phyloP scores from a whole-genome alignment of 2,113 vertebrate genomes.

The Pelusios castaneus region DNA sequence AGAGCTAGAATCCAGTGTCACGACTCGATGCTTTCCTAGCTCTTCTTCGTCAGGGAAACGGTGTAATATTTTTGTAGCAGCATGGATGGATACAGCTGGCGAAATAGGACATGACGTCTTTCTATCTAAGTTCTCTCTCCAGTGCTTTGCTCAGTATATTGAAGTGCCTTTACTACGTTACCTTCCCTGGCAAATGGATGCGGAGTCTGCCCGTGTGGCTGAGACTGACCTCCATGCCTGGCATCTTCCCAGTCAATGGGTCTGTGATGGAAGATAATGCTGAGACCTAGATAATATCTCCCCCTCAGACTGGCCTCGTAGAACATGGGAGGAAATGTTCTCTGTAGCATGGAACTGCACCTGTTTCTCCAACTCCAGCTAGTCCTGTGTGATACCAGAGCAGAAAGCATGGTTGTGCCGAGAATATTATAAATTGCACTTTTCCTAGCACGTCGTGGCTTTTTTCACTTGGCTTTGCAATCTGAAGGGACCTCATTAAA shows the following conservation, averaged over 20 bases:
- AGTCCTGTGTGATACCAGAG: neutral
- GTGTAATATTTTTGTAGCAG: neutral
- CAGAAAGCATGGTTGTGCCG: neutral
- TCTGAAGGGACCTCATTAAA: constrained; percentile 28
- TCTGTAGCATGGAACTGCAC: no score
- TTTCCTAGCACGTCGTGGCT: neutral
- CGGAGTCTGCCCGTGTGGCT: neutral
- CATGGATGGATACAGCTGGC: neutral
- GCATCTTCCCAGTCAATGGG: neutral
- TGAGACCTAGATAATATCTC: neutral
- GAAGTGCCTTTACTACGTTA: neutral
- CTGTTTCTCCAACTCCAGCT: neutral
- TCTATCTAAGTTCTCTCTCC: neutral
- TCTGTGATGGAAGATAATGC: neutral
- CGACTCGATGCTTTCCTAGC: neutral
- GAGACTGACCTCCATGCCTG: neutral
- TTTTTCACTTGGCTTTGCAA: constrained; percentile 29
- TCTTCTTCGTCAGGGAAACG: neutral
- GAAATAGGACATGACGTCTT: neutral
- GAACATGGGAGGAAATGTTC: neutral
- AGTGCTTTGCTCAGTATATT: neutral
- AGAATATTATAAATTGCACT: neutral
- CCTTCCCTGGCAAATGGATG: neutral
- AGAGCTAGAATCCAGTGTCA: neutral
- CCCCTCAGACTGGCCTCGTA: neutral